These are phyloP conservation scores for Tetramorium parvispinum DNA, from an alignment of 1,140 invertebrate species.

Conservation along the genomic window DNA sequence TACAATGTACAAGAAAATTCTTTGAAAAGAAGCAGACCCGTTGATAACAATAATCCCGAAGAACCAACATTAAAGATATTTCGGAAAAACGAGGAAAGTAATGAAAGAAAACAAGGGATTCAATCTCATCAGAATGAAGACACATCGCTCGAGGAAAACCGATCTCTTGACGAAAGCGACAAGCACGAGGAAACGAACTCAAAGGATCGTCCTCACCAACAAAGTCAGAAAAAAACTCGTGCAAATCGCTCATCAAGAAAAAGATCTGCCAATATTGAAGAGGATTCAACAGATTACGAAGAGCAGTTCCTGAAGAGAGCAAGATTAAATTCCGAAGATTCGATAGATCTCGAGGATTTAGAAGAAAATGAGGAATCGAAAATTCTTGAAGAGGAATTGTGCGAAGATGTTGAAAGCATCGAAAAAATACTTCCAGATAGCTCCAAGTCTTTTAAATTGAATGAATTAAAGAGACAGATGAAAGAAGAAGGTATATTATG, in stretches of 20 bases:
- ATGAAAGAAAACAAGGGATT: background rate
- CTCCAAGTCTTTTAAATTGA: background rate
- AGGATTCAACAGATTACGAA: slow-evolving; percentile 3
- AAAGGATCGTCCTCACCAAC: background rate
- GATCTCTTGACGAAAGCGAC: background rate
- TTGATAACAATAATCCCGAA: background rate
- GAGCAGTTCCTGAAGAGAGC: slow-evolving; percentile 2
- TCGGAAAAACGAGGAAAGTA: background rate
- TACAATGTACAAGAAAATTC: background rate
- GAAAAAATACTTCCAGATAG: background rate
- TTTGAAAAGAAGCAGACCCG: background rate
- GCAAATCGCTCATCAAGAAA: slow-evolving; percentile 6
- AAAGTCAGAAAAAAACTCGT: background rate
- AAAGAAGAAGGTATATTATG: background rate
- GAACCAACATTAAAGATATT: background rate
- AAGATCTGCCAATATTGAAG: background rate
- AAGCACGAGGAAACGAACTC: background rate
- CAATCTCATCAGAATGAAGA: background rate
- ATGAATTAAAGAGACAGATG: background rate
- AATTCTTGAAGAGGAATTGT: slow-evolving; percentile 4
- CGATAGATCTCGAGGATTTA: background rate
- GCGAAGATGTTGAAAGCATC: background rate
- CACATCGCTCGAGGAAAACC: background rate
- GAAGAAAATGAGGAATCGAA: slow-evolving; percentile 18
- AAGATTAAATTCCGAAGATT: slow-evolving; percentile 7